Conservation (phyloP, 2,113 vertebrate species). For the Pundamilia nyererei region DNA sequence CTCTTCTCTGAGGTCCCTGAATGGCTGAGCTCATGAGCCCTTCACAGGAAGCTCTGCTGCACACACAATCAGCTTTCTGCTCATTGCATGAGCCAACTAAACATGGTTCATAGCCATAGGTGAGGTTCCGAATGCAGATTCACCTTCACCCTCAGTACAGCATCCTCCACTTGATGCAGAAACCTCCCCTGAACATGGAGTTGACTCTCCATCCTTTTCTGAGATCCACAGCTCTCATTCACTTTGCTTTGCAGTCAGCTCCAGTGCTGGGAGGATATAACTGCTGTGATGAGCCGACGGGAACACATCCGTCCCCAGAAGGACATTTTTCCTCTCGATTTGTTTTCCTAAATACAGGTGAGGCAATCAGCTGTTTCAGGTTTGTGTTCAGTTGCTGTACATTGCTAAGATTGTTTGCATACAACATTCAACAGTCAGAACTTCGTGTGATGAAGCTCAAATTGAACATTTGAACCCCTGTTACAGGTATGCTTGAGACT, state of each 20-base stretch:
- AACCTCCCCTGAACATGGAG: neutral
- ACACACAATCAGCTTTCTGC: neutral
- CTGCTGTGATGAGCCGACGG: neutral
- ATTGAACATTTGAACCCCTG: neutral
- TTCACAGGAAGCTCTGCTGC: neutral
- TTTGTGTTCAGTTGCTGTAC: neutral
- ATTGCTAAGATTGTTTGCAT: neutral
- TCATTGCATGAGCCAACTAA: neutral
- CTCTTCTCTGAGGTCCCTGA: neutral
- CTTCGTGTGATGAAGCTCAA: neutral
- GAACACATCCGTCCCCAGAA: accelerated
- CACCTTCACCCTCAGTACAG: neutral
- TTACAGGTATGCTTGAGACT: neutral
- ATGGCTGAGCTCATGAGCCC: neutral
- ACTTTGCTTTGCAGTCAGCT: neutral
- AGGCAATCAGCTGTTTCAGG: accelerated
- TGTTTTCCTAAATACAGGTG: neutral
- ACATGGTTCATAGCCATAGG: accelerated
- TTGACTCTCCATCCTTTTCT: neutral
- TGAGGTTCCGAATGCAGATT: neutral
- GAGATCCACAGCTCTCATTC: neutral
- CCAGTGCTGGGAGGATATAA: neutral
- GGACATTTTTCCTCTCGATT: neutral
- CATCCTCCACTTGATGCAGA: neutral
- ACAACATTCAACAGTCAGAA: neutral